Percentiles rank a stretch among this genome's conserved stretches.
phyloP scores from a whole-genome alignment of 2,797 vertebrate genomes.

The Thunnus albacares region DNA sequence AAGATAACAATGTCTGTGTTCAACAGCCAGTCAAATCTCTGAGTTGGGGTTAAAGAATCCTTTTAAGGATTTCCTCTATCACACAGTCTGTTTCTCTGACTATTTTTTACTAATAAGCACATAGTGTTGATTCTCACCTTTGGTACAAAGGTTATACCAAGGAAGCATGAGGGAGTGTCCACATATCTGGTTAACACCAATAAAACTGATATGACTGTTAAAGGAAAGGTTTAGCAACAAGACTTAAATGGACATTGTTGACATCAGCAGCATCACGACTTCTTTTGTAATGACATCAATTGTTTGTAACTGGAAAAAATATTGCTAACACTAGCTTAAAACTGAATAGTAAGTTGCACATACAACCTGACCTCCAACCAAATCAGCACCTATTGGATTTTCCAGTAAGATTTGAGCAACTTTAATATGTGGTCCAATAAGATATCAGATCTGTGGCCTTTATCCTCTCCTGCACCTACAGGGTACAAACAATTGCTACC shows the following conservation, averaged over 20 bases:
- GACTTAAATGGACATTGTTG: background rate
- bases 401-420: background rate
- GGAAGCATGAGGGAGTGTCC: constrained; percentile 5
- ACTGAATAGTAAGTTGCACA: background rate
- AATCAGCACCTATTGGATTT: background rate
- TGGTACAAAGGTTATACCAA: constrained; percentile 54
- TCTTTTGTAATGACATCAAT: background rate
- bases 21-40: constrained; percentile 9
- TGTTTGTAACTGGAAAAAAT: background rate
- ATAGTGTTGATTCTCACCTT: background rate
- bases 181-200: constrained; percentile 19
- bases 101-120: constrained; percentile 16
- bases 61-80: constrained; percentile 25
- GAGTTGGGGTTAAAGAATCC: background rate
- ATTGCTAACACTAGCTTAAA: background rate
- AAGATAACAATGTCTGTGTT: constrained; percentile 3
- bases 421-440: background rate
- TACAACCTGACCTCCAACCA: background rate
- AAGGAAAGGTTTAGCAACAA: constrained; percentile 27
- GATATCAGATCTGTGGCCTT: background rate
- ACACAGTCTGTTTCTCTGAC: background rate
- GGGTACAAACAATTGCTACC: background rate
- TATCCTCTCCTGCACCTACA: background rate
- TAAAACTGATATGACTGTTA: constrained; percentile 36
- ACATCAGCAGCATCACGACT: background rate